Percentiles rank a stretch among this genome's conserved stretches.
Evolutionary conservation across 2,888 invertebrate genomes (phyloP).

Genomic region (Chrysomela aeneicollis): DNA sequence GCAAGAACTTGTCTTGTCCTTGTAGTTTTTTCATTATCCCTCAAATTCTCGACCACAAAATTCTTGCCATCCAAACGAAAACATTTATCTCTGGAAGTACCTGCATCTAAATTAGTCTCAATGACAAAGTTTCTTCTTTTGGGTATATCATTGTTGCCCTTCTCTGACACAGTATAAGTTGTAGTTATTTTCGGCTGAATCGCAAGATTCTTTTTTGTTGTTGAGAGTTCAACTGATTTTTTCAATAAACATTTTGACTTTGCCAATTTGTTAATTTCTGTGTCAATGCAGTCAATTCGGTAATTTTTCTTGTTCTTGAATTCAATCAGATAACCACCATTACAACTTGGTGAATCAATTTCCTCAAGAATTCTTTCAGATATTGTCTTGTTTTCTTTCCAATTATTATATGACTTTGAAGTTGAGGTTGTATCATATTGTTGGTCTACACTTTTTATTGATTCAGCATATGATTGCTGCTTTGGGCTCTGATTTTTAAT

Average conservation of each 20-base stretch:
- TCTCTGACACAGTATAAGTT: conserved; percentile 48
- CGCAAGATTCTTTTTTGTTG: neutral
- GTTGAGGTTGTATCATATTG: conserved; percentile 31
- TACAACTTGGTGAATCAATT: conserved; percentile 35
- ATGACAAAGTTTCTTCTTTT: conserved; percentile 46
- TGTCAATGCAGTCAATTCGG: conserved; percentile 67
- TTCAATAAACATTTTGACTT: conserved; percentile 63
- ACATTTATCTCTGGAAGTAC: conserved; percentile 22
- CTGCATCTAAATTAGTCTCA: conserved; percentile 41
- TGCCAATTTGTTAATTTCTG: conserved; percentile 66
- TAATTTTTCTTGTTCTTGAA: conserved; percentile 64
- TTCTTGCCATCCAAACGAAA: conserved; percentile 40
- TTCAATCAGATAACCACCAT: conserved; percentile 49
- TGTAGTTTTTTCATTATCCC: conserved; percentile 1
- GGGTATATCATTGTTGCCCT: conserved; percentile 19
- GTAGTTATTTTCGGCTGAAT: conserved; percentile 48
- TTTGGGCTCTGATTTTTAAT: too few species aligned
- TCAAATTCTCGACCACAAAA: conserved; percentile 34
- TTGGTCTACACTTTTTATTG: conserved; percentile 35
- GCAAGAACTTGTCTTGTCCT: conserved; percentile 32
- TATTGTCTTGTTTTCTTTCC: conserved; percentile 62
- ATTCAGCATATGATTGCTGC: too few species aligned
- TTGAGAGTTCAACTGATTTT: conserved; percentile 38
- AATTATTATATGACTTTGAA: conserved; percentile 51
- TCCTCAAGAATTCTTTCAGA: conserved; percentile 62